These are phyloP conservation scores for Orgyia antiqua DNA, from an alignment of 2,888 invertebrate genomes.

Conservation along the genomic window DNA sequence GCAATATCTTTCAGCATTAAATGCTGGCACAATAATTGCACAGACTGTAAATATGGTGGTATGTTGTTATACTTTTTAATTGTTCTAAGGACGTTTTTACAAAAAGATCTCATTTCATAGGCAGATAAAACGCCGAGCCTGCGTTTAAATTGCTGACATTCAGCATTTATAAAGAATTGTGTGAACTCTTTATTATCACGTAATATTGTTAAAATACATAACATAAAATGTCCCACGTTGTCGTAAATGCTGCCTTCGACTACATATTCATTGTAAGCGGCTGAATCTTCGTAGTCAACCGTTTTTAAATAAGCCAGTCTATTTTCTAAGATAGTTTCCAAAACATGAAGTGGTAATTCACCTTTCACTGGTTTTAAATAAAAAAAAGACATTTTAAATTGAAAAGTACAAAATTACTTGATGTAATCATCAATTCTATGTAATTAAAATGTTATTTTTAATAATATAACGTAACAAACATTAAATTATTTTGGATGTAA, in stretches of 20 bases:
- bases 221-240: slow-evolving; percentile 77
- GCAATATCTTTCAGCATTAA: slow-evolving; percentile 51
- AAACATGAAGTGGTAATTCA: slow-evolving; percentile 65
- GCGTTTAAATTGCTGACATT: slow-evolving; percentile 47
- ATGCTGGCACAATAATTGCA: slow-evolving; percentile 48
- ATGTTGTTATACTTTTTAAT: slow-evolving; percentile 38
- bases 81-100: slow-evolving; percentile 48
- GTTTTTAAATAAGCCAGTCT: slow-evolving; percentile 71
- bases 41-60: slow-evolving; percentile 32
- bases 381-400: slow-evolving; percentile 73
- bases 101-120: slow-evolving; percentile 54
- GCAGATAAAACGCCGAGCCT: slow-evolving; percentile 41
- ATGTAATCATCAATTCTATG: too few relatives aligned
- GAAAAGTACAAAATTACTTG: too few relatives aligned
- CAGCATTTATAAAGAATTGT: slow-evolving; percentile 48
- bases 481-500: too few relatives aligned
- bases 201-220: slow-evolving; percentile 61
- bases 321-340: slow-evolving; percentile 71
- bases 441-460: too few relatives aligned
- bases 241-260: slow-evolving; percentile 79
- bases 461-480: too few relatives aligned
- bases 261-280: slow-evolving; percentile 72
- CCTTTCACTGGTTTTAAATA: slow-evolving; percentile 78
- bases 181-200: slow-evolving; percentile 43
- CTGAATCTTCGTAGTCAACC: slow-evolving; percentile 39